A percentile compares a stretch with the other conserved stretches of the same genome.
Conservation (phyloP, 2,113 vertebrate genomes). For the Smithornis capensis region DNA sequence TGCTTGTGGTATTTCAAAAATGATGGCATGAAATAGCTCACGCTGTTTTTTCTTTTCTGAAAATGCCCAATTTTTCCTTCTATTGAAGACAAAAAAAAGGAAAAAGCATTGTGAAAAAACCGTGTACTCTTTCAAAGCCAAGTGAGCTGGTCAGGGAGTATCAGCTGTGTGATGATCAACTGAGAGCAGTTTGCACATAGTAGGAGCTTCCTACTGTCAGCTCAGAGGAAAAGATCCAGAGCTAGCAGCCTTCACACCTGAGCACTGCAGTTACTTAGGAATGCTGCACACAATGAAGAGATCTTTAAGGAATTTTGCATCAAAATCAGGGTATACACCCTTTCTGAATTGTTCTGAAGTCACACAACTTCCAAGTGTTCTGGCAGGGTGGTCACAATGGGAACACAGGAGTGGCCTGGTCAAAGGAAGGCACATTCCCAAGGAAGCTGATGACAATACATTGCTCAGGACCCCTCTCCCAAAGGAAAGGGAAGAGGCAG, state of each 20-base stretch:
- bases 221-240: too few relatives aligned
- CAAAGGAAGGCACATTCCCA: not conserved
- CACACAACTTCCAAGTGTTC: not conserved
- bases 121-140: not conserved
- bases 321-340: fast-evolving
- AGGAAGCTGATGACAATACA: not conserved
- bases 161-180: not conserved
- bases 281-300: not conserved
- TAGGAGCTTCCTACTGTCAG: not conserved
- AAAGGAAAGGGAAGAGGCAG: not conserved
- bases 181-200: not conserved
- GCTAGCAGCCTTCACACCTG: too few relatives aligned
- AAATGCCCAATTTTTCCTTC: not conserved
- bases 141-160: not conserved
- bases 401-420: not conserved
- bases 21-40: not conserved
- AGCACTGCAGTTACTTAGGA: not conserved
- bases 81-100: not conserved
- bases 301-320: not conserved
- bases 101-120: not conserved
- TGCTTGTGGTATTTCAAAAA: not conserved
- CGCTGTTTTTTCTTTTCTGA: not conserved
- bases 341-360: not conserved
- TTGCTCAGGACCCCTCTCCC: not conserved
- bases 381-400: not conserved